Percentiles rank a stretch among this genome's conserved stretches.
These are phyloP conservation scores for Habrosyne pyritoides DNA, from an alignment of 2,888 invertebrate genomes.

Conservation along the genomic window DNA sequence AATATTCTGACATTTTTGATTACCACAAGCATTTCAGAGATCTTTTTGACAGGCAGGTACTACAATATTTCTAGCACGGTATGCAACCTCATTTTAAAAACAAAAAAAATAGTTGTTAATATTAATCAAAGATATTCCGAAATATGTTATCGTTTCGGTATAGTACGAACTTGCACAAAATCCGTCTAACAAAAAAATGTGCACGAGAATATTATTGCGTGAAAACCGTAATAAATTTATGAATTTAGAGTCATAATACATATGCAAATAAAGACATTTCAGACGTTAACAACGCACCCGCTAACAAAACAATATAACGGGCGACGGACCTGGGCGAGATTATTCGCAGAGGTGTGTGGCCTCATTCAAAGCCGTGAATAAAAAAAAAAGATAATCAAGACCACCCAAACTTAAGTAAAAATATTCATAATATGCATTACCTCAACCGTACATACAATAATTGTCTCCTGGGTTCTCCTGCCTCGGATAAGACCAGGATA, in stretches of 20 bases:
- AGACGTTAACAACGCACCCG: constrained; percentile 40
- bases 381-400: constrained; percentile 34
- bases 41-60: not conserved
- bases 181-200: constrained; percentile 1
- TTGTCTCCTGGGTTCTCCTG: no score
- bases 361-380: constrained; percentile 25
- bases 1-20: not conserved
- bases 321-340: constrained; percentile 30
- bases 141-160: no score
- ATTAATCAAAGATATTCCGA: no score
- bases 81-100: not conserved
- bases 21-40: not conserved
- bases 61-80: not conserved
- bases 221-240: constrained; percentile 44
- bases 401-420: constrained; percentile 43
- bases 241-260: constrained; percentile 43
- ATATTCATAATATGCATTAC: constrained; percentile 5
- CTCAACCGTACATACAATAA: not conserved
- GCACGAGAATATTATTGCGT: constrained; percentile 17
- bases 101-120: no score
- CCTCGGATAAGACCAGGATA: no score
- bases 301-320: constrained; percentile 46
- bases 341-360: constrained; percentile 46
- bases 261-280: constrained; percentile 54
- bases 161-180: constrained; percentile 5